phyloP scores from a whole-genome alignment of 2,797 vertebrate species.

The Trachurus trachurus region DNA sequence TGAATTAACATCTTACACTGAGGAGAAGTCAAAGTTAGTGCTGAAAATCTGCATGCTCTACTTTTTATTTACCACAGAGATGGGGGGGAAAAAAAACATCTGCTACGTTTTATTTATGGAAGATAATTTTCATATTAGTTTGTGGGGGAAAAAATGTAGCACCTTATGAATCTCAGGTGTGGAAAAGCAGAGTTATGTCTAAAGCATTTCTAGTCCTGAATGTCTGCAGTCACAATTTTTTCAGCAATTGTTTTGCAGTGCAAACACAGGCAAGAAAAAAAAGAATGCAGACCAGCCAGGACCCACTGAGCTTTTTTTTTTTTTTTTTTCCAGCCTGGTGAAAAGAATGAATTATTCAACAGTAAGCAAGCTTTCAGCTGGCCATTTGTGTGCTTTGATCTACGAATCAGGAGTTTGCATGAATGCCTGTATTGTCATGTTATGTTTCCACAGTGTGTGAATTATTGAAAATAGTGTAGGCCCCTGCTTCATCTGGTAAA shows the following conservation, averaged over 20 bases:
- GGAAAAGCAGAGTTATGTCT: constrained; percentile 12
- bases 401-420: constrained; percentile 95
- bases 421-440: constrained; percentile 99
- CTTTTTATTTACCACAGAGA: neutral
- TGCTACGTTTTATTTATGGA: neutral
- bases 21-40: neutral
- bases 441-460: constrained; percentile 98
- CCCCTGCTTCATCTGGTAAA: constrained; percentile 93
- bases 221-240: constrained; percentile 76
- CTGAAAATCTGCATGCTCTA: neutral
- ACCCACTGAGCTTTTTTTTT: constrained; percentile 92
- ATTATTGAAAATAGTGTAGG: constrained; percentile 97
- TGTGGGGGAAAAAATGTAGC: constrained; percentile 6
- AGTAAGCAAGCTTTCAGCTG: constrained; percentile 98
- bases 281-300: constrained; percentile 84
- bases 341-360: constrained; percentile 99
- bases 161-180: constrained; percentile 15
- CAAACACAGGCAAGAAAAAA: constrained; percentile 86
- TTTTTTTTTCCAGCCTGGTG: constrained; percentile 93
- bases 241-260: constrained; percentile 87
- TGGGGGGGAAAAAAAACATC: neutral
- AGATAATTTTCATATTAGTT: constrained; percentile 3
- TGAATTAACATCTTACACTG: neutral
- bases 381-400: constrained; percentile 99
- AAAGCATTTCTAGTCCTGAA: constrained; percentile 66